Evolutionary conservation across 2,797 vertebrate genomes (phyloP).

Genomic region (Hipposideros larvatus): DNA sequence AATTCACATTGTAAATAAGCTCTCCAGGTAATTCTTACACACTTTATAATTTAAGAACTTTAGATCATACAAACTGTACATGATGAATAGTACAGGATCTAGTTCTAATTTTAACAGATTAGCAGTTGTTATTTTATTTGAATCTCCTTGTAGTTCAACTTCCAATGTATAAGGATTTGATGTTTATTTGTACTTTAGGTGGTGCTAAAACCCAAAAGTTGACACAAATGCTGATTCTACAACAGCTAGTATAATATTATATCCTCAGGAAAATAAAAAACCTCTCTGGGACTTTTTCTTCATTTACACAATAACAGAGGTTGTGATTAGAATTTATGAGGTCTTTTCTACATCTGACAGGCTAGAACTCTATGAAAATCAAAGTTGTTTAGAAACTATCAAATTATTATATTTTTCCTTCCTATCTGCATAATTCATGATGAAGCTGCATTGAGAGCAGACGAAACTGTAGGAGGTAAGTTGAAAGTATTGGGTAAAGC

Average conservation of each 20-base stretch:
- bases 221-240: neutral
- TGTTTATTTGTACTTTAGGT: conserved; percentile 35
- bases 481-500: conserved; percentile 9
- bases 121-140: conserved; percentile 55
- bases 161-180: neutral
- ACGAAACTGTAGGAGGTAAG: neutral
- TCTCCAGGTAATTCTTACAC: neutral
- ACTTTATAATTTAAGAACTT: conserved; percentile 39
- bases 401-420: conserved; percentile 30
- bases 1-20: neutral
- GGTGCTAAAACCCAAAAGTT: neutral
- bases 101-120: conserved; percentile 19
- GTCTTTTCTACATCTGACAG: neutral
- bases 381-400: conserved; percentile 24
- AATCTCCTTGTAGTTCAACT: neutral
- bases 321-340: neutral
- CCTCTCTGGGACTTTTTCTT: neutral
- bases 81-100: neutral
- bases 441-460: neutral
- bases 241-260: neutral
- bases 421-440: conserved; percentile 3
- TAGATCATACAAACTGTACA: neutral
- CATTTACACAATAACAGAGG: conserved; percentile 30
- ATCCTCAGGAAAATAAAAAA: conserved; percentile 25
- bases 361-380: conserved; percentile 39